phyloP scores from a whole-genome alignment of 1,140 invertebrate species.

The Battus philenor region DNA sequence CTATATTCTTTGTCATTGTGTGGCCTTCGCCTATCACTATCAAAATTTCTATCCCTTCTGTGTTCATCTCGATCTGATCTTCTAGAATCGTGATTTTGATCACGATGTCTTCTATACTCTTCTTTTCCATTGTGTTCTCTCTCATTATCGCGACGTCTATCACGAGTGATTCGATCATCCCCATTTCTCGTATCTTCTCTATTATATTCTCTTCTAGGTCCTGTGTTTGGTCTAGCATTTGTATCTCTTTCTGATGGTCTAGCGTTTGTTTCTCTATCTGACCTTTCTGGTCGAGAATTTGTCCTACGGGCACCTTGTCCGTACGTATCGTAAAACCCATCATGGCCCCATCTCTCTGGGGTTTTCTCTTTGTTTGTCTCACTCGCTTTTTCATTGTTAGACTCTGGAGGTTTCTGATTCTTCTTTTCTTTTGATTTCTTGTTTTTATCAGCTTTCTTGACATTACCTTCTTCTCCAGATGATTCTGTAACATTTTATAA shows the following conservation, averaged over 20 bases:
- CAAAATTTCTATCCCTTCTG: conserved; percentile 5
- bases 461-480: conserved; percentile 41
- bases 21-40: conserved; percentile 8
- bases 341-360: conserved; percentile 54
- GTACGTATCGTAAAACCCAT: conserved; percentile 65
- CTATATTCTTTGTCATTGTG: neutral
- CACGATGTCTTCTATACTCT: conserved; percentile 1
- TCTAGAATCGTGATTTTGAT: conserved; percentile 11
- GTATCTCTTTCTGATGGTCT: conserved; percentile 23
- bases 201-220: conserved; percentile 18
- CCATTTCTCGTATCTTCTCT: conserved; percentile 15
- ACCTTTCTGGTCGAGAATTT: conserved; percentile 25
- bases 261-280: conserved; percentile 25
- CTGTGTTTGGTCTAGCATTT: conserved; percentile 16
- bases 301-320: conserved; percentile 43
- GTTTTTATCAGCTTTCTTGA: conserved; percentile 39
- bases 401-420: conserved; percentile 30
- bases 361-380: conserved; percentile 15
- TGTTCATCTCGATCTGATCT: conserved; percentile 5
- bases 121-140: neutral
- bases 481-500: conserved; percentile 37
- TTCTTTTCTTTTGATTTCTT: conserved; percentile 47
- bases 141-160: conserved; percentile 14
- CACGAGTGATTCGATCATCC: neutral
- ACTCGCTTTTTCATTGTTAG: conserved; percentile 30